Evolutionary conservation across 1,140 invertebrate genomes (phyloP), one percentile per base, ranked within the genome.

Genomic region (Bombus vancouverensis): DNA sequence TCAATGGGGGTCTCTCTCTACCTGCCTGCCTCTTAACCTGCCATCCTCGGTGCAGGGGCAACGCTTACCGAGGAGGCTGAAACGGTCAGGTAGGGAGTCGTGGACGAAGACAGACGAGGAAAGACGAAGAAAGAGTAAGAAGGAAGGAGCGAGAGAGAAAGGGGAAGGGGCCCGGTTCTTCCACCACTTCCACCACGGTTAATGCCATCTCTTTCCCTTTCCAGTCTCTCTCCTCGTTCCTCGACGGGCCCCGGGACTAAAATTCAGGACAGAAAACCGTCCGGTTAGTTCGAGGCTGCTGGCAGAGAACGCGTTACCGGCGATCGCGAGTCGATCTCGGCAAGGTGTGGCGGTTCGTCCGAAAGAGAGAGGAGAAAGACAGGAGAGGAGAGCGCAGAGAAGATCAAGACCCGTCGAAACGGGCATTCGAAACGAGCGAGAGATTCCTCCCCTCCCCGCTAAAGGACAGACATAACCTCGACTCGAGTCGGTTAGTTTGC

Each of bases 191-290:
- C 44, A n/a, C 5, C 18, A 2, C 22, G 2, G 34, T 39, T 59
- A 53, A 22, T 22, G 25, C 71, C 32, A 6, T 34, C 32, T 12
- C 28, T 68, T 39, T 81, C 39, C 34, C 25, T 15, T 5, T 28
- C 28, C 6, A 18, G 1, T 8, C 3, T 8, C 25, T 72, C 39
- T 32, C 37, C 28, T 62, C 13, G 32, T 79, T 34, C 0, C 68
- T 81, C 85, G 62, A 53, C 62, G 28, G 62, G 66, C 59, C 42
- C 78, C 86, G 76, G 87, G 89, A 83, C 79, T 92, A 89, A 89
- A 93, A 93, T 93, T 91, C 93, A 93, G 92, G 92, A 92, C 92
- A 91, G 91, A 92, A 92, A 92, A 89, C 81, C 88, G 84, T 87
- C 83, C 80, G 90, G 87, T 91, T 92, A 91, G 90, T 87, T 82